Percentiles rank a stretch among this genome's conserved stretches.
Evolutionary conservation across 1,140 invertebrate species (phyloP).

Genomic region (Theocolax elegans): DNA sequence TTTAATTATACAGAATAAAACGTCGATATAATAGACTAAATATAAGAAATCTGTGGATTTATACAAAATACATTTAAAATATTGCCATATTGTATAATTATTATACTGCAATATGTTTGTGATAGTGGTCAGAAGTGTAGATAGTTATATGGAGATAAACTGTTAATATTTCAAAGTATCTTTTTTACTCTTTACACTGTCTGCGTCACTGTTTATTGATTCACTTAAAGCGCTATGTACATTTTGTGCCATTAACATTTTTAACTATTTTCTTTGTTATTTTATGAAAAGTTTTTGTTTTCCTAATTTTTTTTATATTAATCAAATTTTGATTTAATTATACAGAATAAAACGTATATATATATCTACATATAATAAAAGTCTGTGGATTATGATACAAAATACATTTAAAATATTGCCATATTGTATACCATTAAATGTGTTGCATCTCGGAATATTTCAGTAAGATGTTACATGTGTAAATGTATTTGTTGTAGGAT

Average conservation of each 20-base stretch:
- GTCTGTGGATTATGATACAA: conserved; percentile 19
- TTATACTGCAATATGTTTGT: conserved; percentile 44
- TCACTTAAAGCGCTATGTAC: conserved; percentile 23
- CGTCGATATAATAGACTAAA: conserved; percentile 11
- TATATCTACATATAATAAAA: conserved; percentile 26
- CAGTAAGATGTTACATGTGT: conserved; percentile 16
- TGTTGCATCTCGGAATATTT: conserved; percentile 34
- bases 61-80: conserved; percentile 30
- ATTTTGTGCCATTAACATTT: conserved; percentile 34
- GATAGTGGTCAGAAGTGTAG: conserved; percentile 32
- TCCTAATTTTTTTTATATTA: no score
- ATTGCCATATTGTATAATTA: conserved; percentile 35
- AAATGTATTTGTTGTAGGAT: conserved; percentile 37
- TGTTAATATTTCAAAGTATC: conserved; percentile 36
- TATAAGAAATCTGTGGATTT: conserved; percentile 18
- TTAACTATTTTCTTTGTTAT: conserved; percentile 6
- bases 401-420: conserved; percentile 29
- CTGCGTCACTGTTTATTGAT: conserved; percentile 22
- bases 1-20: conserved; percentile 1
- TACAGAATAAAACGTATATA: conserved; percentile 6
- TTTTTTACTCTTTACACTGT: conserved; percentile 21
- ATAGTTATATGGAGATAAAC: conserved; percentile 11
- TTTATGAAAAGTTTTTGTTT: no score
- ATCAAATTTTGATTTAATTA: conserved; percentile 2
- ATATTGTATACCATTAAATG: conserved; percentile 28